Evolutionary conservation across 2,797 vertebrate genomes (phyloP), one percentile per base, ranked within the genome.

Genomic region (Brachyrhaphis roseni): DNA sequence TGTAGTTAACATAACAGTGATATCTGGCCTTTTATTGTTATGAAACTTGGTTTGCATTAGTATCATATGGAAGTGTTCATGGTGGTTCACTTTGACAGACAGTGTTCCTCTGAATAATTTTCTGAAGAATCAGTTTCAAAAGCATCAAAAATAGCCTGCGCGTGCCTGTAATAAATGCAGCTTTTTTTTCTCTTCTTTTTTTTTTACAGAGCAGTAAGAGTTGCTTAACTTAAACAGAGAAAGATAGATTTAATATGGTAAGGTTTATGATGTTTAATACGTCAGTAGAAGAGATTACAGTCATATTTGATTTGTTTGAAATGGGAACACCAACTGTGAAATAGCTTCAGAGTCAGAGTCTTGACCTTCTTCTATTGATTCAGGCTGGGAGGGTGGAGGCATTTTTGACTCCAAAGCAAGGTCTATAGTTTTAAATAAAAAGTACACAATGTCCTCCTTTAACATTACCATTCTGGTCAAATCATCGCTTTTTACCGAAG

Each of bases 1-100:
- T 53, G 76, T 59, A 36, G 84, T 86, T 76, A 77, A 78, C 72
- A 49, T 64, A 84, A 81, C 78, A 71, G 84, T 75, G 74, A 84
- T 87, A 84, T 83, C 79, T 94, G 92, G 92, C 87, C 68, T 20
- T 62, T 55, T 57, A 53, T 12, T 41, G 78, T 93, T 90, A 88
- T 93, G 72, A 59, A 31, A 88, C 89, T 85, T 93, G 95, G 92
- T 93, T 95, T 83, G 51, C 92, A 91, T 95, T 95, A 92, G 79
- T 85, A 86, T 84, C 88, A 88, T 72, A 83, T 89, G 89, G 86
- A 90, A 43, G 81, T 79, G 51, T 85, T 86, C 86, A 83, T 66
- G 86, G 75, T 13, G 78, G 87, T 90, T 92, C 87, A 90, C 78
- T 80, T 85, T 82, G 89, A 91, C 86, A 78, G 91, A 92, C 87